Evolutionary conservation across 1,140 invertebrate species (phyloP), one percentile per base, ranked within the genome.

Genomic region (Neoseiulus cucumeris): DNA sequence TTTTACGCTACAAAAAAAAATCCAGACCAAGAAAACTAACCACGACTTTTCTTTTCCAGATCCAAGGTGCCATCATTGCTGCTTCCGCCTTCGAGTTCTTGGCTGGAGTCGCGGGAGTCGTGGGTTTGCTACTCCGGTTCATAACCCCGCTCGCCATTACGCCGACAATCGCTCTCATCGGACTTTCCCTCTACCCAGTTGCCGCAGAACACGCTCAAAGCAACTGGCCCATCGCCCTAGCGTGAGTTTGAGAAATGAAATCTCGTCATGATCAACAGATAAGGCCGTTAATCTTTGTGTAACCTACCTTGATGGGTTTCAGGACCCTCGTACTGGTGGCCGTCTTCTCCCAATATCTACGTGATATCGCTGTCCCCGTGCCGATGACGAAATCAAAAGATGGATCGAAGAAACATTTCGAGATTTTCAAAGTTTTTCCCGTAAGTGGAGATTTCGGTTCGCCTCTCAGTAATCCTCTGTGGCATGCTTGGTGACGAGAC

Each of bases 21-120:
- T n/a, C 18, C 2, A 25, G 33, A 68, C 7, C 42, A 39, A 6
- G 17, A 22, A 64, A 65, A 1, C n/a, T n/a, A n/a, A n/a, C n/a
- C n/a, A n/a, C n/a, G n/a, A 20, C 65, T 66, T 65, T 66, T 66
- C 6, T 41, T 4, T 67, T 68, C 25, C 68, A 77, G 76, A 72
- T 90, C 18, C 88, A 87, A 0, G 87, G 87, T 0, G 87, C 87
- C 1, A 89, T 91, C 42, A 83, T 87, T n/a, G 81, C 87, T 0
- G 84, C 87, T 0, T 83, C 87, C 0, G 64, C 87, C 25, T 82
- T 87, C 42, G 86, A 91, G 77, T 78, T 89, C 9, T 72, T 87
- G 17, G 77, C 89, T 59, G 87, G 86, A 14, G 83, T 79, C 68
- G 79, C 78, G 55, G 77, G 77, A 6, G 44, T 76, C 17, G 68